These are phyloP conservation scores for Ormia ochracea DNA, from an alignment of 2,888 invertebrate species.

Conservation along the genomic window DNA sequence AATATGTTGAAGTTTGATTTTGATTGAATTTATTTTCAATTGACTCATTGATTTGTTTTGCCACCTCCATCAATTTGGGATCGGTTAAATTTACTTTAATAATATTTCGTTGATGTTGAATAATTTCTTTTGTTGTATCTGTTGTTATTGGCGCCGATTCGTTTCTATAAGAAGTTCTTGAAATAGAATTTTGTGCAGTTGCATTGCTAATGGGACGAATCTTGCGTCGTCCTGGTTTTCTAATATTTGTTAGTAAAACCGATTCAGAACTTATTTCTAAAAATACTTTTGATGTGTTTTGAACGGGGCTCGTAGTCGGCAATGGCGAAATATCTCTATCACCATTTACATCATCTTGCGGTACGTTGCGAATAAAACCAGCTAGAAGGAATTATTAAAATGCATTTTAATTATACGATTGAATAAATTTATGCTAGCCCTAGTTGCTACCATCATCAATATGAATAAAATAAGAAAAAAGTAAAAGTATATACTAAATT, in stretches of 20 bases:
- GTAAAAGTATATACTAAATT: no score
- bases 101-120: slow-evolving; percentile 30
- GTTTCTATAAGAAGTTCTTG: not conserved
- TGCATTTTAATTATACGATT: not conserved
- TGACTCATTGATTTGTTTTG: slow-evolving; percentile 69
- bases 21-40: slow-evolving; percentile 59
- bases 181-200: slow-evolving; percentile 18
- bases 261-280: slow-evolving; percentile 4
- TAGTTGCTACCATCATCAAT: not conserved
- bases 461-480: no score
- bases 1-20: slow-evolving; percentile 56
- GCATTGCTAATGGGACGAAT: slow-evolving; percentile 39
- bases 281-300: slow-evolving; percentile 29
- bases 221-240: slow-evolving; percentile 57
- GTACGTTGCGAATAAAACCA: slow-evolving; percentile 50
- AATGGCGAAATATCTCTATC: not conserved
- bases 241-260: slow-evolving; percentile 18
- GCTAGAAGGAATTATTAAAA: slow-evolving; percentile 26
- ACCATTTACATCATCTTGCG: slow-evolving; percentile 15
- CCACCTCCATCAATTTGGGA: slow-evolving; percentile 62
- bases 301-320: not conserved
- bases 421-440: not conserved
- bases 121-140: slow-evolving; percentile 1
- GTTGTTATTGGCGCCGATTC: not conserved
- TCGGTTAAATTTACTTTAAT: slow-evolving; percentile 64